phyloP scores from a whole-genome alignment of 2,888 invertebrate genomes.

The Leucophenga montana region DNA sequence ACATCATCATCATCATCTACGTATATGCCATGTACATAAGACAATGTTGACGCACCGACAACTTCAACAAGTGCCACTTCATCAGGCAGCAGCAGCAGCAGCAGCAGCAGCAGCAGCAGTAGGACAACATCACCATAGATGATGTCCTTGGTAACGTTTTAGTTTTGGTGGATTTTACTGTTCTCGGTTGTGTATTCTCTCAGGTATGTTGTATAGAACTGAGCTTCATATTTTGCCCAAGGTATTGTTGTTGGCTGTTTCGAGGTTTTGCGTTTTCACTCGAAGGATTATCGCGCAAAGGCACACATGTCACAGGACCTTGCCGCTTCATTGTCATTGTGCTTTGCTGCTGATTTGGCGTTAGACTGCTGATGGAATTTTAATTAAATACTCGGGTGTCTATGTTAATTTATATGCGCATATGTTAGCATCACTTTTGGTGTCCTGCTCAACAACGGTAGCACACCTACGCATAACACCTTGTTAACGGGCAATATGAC shows the following conservation, averaged over 20 bases:
- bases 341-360: constrained; percentile 27
- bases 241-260: constrained; percentile 45
- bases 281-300: constrained; percentile 9
- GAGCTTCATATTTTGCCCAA: constrained; percentile 45
- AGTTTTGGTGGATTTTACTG: not conserved
- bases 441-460: constrained; percentile 23
- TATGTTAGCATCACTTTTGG: constrained; percentile 48
- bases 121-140: constrained; percentile 23
- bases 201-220: not conserved
- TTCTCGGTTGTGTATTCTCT: no score
- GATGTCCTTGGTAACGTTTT: not conserved
- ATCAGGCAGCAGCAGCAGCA: constrained; percentile 54
- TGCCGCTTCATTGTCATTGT: not conserved
- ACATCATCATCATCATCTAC: constrained; percentile 24
- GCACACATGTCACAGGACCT: not conserved
- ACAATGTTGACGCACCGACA: not conserved
- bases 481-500: no score
- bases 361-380: constrained; percentile 60
- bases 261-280: constrained; percentile 12
- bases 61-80: constrained; percentile 57
- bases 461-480: constrained; percentile 43
- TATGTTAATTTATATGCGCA: constrained; percentile 66
- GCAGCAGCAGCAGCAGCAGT: constrained; percentile 35
- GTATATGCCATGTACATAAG: not conserved
- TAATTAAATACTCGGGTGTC: constrained; percentile 65